Base-by-base conservation (phyloP, 2,113 vertebrate genomes). In the Cervus canadensis region DNA sequence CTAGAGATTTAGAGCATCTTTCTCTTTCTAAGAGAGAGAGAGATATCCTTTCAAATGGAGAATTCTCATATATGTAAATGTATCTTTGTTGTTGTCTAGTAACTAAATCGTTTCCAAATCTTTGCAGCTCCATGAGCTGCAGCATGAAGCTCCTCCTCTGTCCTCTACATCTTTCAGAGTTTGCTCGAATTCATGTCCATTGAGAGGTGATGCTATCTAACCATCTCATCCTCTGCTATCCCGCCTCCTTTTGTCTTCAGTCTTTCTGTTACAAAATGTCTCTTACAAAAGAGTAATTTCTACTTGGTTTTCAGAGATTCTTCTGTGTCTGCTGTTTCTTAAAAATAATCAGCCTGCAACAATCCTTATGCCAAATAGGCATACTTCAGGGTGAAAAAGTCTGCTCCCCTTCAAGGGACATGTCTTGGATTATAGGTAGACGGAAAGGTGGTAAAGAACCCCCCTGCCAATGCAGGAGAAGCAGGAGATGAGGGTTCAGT, bases 21-120 rank as follows among this genome's bases (percentile, higher is more conserved):
- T 26, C 45, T 50, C 26, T 33, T 50, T 74, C 36, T 25, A 14
- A 3, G 40, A 28, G 50, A 54, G n/a, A 57, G 48, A 50, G 48
- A 48, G 87, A 2, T 2, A 23, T 4, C 76, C 10, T 60, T 33
- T 33, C 17, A 25, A 6, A 25, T 5, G 87, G 64, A 85, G 54
- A 28, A 2, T 54, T 54, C 21, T 36, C 81, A 6, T 11, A 4
- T 6, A 21, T 6, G 64, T 21, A 1, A 33, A 1, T 45, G 3
- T 23, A 21, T 45, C 45, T 85, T 23, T 74, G 71, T 7, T 26
- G 71, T 43, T 4, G 23, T 40, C 5, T 23, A 3, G n/a, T 43
- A 25, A 25, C 36, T 14, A 14, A 6, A 23, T 23, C 1, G 0
- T 23, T 23, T 14, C 36, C 71, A 43, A 23, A 23, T 76, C 11